phyloP scores from a whole-genome alignment of 2,888 invertebrate species.

The Tetranychus truncatus region DNA sequence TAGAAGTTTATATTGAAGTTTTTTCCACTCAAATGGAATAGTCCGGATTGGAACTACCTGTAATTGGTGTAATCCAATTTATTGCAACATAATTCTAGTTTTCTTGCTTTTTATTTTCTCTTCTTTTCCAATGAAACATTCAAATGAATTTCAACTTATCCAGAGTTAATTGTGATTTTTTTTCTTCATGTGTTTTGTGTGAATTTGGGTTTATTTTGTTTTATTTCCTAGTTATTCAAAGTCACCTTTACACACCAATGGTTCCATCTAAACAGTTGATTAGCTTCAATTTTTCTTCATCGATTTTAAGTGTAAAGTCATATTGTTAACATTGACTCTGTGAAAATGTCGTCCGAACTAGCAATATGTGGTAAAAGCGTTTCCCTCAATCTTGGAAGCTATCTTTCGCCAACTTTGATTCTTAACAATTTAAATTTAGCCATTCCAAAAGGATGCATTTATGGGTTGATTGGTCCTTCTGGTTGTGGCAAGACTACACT shows the following conservation, averaged over 20 bases:
- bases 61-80: too few relatives aligned
- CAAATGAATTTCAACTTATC: too few relatives aligned
- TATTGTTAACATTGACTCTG: neutral
- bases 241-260: constrained; percentile 1
- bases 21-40: too few relatives aligned
- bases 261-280: neutral
- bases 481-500: neutral
- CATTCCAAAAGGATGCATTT: neutral
- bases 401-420: neutral
- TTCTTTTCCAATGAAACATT: too few relatives aligned
- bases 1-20: too few relatives aligned
- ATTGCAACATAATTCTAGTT: too few relatives aligned
- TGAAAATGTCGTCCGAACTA: neutral
- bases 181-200: too few relatives aligned
- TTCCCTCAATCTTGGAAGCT: neutral
- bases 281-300: too few relatives aligned
- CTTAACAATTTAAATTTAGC: neutral
- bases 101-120: too few relatives aligned
- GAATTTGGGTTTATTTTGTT: neutral
- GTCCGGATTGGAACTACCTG: too few relatives aligned
- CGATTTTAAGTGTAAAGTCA: too few relatives aligned
- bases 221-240: neutral
- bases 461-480: neutral
- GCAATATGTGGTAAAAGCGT: neutral
- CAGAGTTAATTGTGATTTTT: too few relatives aligned